A percentile compares a stretch with the other conserved stretches of the same genome.
These are phyloP conservation scores for Magallana gigas DNA, from an alignment of 1,140 invertebrate species.

Conservation along the genomic window DNA sequence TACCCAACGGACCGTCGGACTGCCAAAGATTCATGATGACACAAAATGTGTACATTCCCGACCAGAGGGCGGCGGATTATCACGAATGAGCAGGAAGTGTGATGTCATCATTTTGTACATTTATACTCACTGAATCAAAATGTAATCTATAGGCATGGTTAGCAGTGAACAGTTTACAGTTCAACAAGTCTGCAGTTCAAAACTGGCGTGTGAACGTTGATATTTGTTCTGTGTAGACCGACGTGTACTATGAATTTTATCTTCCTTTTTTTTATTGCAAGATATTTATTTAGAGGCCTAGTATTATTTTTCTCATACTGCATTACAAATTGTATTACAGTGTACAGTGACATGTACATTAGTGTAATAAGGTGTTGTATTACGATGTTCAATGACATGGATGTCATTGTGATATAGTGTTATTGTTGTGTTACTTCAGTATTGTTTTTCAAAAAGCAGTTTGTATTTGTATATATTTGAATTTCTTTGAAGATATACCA, in stretches of 20 bases:
- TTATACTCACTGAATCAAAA: conserved; percentile 43
- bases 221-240: background rate
- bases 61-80: conserved; percentile 64
- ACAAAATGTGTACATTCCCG: conserved; percentile 74
- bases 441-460: conserved; percentile 14
- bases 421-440: conserved; percentile 6
- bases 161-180: conserved; percentile 8
- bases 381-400: background rate
- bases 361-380: background rate
- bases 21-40: conserved; percentile 68
- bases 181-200: background rate
- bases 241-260: background rate
- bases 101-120: background rate
- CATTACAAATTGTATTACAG: background rate
- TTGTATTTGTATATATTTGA: conserved; percentile 11
- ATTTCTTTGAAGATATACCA: conserved; percentile 28
- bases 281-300: background rate
- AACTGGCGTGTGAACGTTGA: conserved; percentile 4
- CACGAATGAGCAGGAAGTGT: conserved; percentile 39
- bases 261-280: background rate
- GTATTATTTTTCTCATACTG: background rate
- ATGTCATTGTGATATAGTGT: background rate
- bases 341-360: background rate
- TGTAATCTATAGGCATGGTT: background rate
- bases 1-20: conserved; percentile 49